Conservation (phyloP, 2,113 vertebrate species). For the Solenodon paradoxus region DNA sequence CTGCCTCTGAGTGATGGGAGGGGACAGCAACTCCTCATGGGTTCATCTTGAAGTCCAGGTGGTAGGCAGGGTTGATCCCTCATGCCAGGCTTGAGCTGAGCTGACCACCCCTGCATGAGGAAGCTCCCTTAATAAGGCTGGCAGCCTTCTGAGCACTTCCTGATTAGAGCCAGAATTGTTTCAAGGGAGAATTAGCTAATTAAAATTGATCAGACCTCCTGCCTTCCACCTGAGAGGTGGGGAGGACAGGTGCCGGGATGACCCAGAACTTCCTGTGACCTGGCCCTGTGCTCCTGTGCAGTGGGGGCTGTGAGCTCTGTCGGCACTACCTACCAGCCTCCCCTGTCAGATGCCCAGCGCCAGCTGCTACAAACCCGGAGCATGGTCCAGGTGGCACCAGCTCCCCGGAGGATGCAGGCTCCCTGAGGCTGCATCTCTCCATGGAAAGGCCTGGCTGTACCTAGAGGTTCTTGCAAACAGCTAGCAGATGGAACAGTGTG, state of each 20-base stretch:
- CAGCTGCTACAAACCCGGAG: background rate
- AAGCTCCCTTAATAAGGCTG: background rate
- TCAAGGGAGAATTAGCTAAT: background rate
- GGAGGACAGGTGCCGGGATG: background rate
- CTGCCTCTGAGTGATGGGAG: background rate
- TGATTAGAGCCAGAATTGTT: background rate
- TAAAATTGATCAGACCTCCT: background rate
- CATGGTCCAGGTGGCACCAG: background rate
- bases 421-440: background rate
- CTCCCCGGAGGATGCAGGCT: background rate
- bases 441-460: background rate
- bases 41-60: accelerated
- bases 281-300: background rate
- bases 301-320: background rate
- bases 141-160: background rate
- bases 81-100: no score
- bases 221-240: background rate
- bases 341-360: background rate
- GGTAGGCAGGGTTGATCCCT: background rate
- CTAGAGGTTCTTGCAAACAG: background rate
- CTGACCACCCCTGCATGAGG: background rate
- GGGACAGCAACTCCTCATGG: background rate
- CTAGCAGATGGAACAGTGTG: background rate
- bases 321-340: background rate
- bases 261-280: background rate